Evolutionary conservation across 2,888 invertebrate genomes (phyloP), one percentile per base, ranked within the genome.

Genomic region (Cheiracanthium punctorium): DNA sequence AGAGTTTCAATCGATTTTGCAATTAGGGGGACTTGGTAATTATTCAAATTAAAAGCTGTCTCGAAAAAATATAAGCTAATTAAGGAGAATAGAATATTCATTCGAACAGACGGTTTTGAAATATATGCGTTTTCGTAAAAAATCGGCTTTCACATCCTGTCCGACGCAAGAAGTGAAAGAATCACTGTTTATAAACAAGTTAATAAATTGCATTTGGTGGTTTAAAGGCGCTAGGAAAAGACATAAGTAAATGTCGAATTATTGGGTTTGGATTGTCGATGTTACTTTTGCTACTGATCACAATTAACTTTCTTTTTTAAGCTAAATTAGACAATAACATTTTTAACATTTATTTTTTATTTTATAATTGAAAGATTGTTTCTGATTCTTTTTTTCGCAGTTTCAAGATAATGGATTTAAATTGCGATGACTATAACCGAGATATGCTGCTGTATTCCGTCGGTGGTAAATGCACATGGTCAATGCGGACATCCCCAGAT

Each of bases 71-170:
- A 64, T 69, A 64, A 64, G 70, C 80, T 86, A 80, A 86, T 86
- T 86, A 86, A 86, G 79, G 84, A 58, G 70, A 85, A 79, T 85
- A 70, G 80, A 86, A 86, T 80, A 86, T 86, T 86, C 85, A 86
- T 86, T 80, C 65, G 69, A 69, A 84, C 84, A 84, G 79, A 84
- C 79, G 84, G 79, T 84, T 77, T 84, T 84, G 84, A 84, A 84
- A 79, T 84, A 52, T 74, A 84, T 79, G 72, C 69, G 67, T 72
- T 82, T 76, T 33, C 28, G 1, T 10, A 71, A 71, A 71, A 71
- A 29, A 20, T 17, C 14, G 17, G 17, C 37, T 71, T 71, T 37
- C 43, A 28, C n/a, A 43, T 58, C 4, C 24, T 67, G 67, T 30
- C 67, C 17, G 4, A 29, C 14, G 67, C n/a, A 32, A 67, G 32